phyloP scores from a whole-genome alignment of 1,140 invertebrate genomes.

The Drosophila pachea region DNA sequence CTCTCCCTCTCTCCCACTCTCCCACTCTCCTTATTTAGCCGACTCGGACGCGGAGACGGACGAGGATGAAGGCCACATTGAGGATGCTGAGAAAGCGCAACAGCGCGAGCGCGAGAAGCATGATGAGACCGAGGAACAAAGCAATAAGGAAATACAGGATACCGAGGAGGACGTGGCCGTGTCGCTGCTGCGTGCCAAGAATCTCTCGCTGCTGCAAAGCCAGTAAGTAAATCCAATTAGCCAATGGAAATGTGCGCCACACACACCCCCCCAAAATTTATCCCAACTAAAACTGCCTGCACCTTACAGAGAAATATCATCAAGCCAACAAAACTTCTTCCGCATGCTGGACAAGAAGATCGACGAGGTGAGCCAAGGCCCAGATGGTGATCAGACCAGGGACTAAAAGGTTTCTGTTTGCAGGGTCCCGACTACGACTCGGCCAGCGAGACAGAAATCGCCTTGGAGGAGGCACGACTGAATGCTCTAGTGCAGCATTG shows the following conservation, averaged over 20 bases:
- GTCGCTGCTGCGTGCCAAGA: conserved; percentile 77
- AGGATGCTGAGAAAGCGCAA: conserved; percentile 72
- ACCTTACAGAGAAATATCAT: conserved; percentile 88
- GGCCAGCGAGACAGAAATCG: conserved; percentile 83
- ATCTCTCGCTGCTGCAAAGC: conserved; percentile 77
- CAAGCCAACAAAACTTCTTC: conserved; percentile 93
- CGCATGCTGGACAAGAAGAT: conserved; percentile 94
- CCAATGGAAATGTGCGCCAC: not conserved
- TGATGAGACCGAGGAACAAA: conserved; percentile 74
- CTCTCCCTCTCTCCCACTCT: not conserved
- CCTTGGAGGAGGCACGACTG: conserved; percentile 81
- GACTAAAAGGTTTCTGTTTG: not conserved
- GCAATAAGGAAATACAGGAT: conserved; percentile 77
- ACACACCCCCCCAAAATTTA: conserved; percentile 24
- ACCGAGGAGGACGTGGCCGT: conserved; percentile 77
- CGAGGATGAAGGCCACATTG: conserved; percentile 78
- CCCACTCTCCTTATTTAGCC: conserved; percentile 36
- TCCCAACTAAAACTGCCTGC: conserved; percentile 50
- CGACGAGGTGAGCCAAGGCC: conserved; percentile 84
- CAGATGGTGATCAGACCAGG: not conserved
- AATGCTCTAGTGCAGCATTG: conserved; percentile 82
- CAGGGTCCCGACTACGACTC: conserved; percentile 88
- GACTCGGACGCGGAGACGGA: conserved; percentile 78
- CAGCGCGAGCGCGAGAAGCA: conserved; percentile 75
- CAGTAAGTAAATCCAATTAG: conserved; percentile 62